Evolutionary conservation across 2,797 vertebrate species (phyloP), one percentile per base, ranked within the genome.

Genomic region (Malurus splendens): DNA sequence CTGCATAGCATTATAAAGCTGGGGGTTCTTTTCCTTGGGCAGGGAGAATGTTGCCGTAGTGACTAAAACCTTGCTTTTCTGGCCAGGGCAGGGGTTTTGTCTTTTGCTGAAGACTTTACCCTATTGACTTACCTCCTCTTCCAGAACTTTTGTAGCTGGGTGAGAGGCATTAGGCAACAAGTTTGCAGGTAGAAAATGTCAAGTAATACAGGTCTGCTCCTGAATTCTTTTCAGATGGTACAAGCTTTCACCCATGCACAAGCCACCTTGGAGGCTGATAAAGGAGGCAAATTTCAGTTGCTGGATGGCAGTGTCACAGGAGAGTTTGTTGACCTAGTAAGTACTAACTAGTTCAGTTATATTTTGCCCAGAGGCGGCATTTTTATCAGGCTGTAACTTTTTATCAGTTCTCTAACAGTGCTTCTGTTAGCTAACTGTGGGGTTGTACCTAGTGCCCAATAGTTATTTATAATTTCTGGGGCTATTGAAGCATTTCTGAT

Each of bases 311-410:
- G 98, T 5, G 98, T 99, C 87, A 97, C 97, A 1, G 99, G 99
- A 81, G 98, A 99, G 87, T 99, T 99, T 93, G 97, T 97, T 82
- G 98, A 99, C 67, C 95, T 99, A 98, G 99, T 99, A 93, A 98
- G 97, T 96, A 73, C 14, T 52, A 20, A 65, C 52, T 9, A 12
- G 7, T 38, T 39, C 36, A 62, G 23, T 23, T 75, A 7, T 30
- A 3, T 76, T n/a, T 86, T 88, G 52, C 50, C 70, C 24, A 23
- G 76, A 75, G 62, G 18, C 32, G 71, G 62, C 32, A 9, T 56
- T 83, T 65, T 83, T 61, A 36, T 18, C 62, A 47, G 24, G 30
- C 33, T 67, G 20, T 41, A 41, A 47, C 17, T 59, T 82, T 18
- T 32, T 62, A 44, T 51, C 54, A 30, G 2, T 48, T 81, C 16